A percentile compares a stretch with the other conserved stretches of the same genome.
Conservation (phyloP, 2,888 invertebrate genomes). For the Ormia ochracea region DNA sequence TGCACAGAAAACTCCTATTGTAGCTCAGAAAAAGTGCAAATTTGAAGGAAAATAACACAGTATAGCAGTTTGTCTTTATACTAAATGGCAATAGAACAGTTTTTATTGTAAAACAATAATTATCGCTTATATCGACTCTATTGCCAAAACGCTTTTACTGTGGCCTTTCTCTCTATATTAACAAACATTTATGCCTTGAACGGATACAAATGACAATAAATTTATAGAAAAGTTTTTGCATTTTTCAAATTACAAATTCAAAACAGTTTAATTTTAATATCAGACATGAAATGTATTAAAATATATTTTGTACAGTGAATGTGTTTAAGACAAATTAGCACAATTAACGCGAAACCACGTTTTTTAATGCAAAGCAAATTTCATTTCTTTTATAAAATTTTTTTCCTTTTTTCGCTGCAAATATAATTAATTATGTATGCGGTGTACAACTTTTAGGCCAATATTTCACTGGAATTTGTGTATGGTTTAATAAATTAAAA, state of each 20-base stretch:
- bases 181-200: background rate
- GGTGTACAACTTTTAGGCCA: background rate
- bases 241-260: background rate
- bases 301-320: background rate
- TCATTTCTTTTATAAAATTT: background rate
- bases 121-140: too few species aligned
- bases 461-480: conserved; percentile 27
- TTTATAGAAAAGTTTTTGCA: background rate
- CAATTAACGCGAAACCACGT: conserved; percentile 49
- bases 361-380: background rate
- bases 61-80: too few species aligned
- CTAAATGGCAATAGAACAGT: too few species aligned
- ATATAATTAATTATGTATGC: conserved; percentile 11
- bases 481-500: background rate
- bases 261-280: background rate
- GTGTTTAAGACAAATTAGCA: conserved; percentile 35
- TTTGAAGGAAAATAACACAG: too few species aligned
- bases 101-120: too few species aligned
- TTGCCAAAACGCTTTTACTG: background rate
- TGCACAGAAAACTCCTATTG: too few species aligned
- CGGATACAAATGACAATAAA: background rate
- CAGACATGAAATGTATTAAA: conserved; percentile 1
- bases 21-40: too few species aligned
- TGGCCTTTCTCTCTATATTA: background rate
- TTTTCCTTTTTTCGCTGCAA: conserved; percentile 7